Base-by-base conservation (phyloP, 2,888 invertebrate genomes). In the Nomada flava region DNA sequence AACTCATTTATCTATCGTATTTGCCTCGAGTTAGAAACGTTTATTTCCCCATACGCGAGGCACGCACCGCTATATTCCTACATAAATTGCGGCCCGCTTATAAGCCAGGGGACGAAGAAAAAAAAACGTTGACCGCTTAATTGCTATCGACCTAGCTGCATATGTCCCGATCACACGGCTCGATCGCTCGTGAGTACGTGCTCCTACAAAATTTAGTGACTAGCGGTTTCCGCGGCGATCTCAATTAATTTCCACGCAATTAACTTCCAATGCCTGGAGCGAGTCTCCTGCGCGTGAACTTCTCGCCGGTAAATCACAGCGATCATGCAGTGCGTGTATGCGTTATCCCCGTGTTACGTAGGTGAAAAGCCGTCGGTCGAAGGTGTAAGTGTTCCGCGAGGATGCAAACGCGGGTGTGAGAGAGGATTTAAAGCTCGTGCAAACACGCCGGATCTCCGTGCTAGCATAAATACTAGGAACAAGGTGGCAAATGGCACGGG, bases 401-500 rank as follows among this genome's bases (percentile, higher is more conserved):
- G 83, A 82, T 69, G 79, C 77, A 42, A 75, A 76, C 36, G 29
- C 47, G 64, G 29, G 68, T 36, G 36, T 36, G 72, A 15, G 57
- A 26, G 57, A 70, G 86, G 80, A 83, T 85, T 74, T 83, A 75
- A 89, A 82, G 81, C 84, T 85, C 62, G 79, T 69, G 84, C 77
- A 81, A 86, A 85, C 86, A 88, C 83, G 73, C 26, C 59, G 86
- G 86, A 88, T 87, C 83, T 83, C 76, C 73, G 75, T 64, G 74
- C 84, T 78, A 83, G 85, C 86, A 84, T 86, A 90, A 90, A 89
- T 90, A 88, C 81, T 62, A 72, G 83, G 75, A 85, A 88, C 85
- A 87, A 89, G 89, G 87, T 89, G 89, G 85, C 88, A 90, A 89
- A 89, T 83, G 87, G 86, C 83, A 81, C 73, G 80, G 82, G 88